Evolutionary conservation across 2,797 vertebrate species (phyloP).

Genomic region (Centroberyx gerrardi): DNA sequence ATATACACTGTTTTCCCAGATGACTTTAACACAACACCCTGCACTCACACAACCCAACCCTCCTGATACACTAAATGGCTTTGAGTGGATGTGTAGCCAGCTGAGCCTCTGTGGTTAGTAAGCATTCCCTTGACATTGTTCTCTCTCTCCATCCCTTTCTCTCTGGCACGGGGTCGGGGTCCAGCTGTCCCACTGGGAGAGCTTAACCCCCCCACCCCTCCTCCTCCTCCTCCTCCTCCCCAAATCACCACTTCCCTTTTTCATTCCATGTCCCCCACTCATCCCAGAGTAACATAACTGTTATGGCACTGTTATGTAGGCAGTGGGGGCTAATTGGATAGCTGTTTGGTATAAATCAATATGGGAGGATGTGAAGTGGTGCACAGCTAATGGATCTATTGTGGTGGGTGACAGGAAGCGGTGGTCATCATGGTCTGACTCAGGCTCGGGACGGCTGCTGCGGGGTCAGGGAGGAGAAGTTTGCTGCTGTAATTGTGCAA

Average conservation of each 20-base stretch:
- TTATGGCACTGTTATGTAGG: constrained; percentile 45
- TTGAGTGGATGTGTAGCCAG: constrained; percentile 55
- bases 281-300: constrained; percentile 27
- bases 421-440: constrained; percentile 65
- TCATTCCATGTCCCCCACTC: not conserved
- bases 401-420: constrained; percentile 78
- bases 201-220: constrained; percentile 36
- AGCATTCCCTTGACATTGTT: constrained; percentile 56
- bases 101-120: constrained; percentile 64
- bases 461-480: constrained; percentile 46
- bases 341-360: constrained; percentile 77
- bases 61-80: constrained; percentile 56
- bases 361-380: constrained; percentile 74
- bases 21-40: constrained; percentile 58
- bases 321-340: constrained; percentile 51
- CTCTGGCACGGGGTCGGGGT: constrained; percentile 27
- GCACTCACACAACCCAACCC: constrained; percentile 41
- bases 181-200: constrained; percentile 28
- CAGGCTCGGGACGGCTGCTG: not conserved
- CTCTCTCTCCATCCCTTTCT: constrained; percentile 35
- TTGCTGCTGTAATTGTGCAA: constrained; percentile 17
- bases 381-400: constrained; percentile 78
- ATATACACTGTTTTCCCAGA: constrained; percentile 46
- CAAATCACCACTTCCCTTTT: constrained; percentile 21
- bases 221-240: constrained; percentile 19